Conservation (phyloP, 1,140 invertebrate genomes). For the Sitodiplosis mosellana region DNA sequence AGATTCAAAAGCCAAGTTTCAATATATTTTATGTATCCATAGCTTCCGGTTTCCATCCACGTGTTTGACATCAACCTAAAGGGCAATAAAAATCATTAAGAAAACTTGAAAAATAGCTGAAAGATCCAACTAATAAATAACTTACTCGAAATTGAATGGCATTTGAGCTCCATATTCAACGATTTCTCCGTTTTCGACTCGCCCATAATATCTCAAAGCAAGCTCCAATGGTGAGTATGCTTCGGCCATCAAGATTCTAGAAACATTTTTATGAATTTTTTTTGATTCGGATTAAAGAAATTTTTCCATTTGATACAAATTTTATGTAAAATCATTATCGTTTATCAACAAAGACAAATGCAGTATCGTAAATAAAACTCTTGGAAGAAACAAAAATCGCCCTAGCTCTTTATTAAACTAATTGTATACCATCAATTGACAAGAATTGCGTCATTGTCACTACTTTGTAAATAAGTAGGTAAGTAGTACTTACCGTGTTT, state of each 20-base stretch:
- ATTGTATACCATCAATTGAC: too few relatives aligned
- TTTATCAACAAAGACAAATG: too few relatives aligned
- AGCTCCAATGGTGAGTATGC: slow-evolving; percentile 33
- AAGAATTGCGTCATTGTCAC: too few relatives aligned
- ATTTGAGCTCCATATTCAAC: slow-evolving; percentile 35
- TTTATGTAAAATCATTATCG: too few relatives aligned
- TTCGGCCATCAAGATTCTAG: slow-evolving; percentile 45
- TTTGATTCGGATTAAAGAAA: slow-evolving; percentile 7
- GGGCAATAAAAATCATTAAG: slow-evolving; percentile 51
- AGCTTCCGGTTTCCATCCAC: slow-evolving; percentile 30
- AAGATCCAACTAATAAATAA: too few relatives aligned
- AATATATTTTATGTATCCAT: slow-evolving; percentile 30
- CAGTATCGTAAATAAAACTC: too few relatives aligned
- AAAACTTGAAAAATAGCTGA: too few relatives aligned
- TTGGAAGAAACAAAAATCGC: too few relatives aligned
- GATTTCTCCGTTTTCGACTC: slow-evolving; percentile 30
- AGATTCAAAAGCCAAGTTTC: slow-evolving; percentile 36
- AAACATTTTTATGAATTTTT: too few relatives aligned
- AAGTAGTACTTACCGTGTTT: slow-evolving; percentile 21
- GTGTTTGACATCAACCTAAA: slow-evolving; percentile 32
- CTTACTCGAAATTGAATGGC: slow-evolving; percentile 43
- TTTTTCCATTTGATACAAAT: slow-evolving; percentile 2
- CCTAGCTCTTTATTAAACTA: too few relatives aligned
- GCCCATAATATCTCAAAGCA: slow-evolving; percentile 40
- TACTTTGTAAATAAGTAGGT: too few relatives aligned